Base-by-base conservation (phyloP, 2,797 vertebrate species). In the Microchirus variegatus region DNA sequence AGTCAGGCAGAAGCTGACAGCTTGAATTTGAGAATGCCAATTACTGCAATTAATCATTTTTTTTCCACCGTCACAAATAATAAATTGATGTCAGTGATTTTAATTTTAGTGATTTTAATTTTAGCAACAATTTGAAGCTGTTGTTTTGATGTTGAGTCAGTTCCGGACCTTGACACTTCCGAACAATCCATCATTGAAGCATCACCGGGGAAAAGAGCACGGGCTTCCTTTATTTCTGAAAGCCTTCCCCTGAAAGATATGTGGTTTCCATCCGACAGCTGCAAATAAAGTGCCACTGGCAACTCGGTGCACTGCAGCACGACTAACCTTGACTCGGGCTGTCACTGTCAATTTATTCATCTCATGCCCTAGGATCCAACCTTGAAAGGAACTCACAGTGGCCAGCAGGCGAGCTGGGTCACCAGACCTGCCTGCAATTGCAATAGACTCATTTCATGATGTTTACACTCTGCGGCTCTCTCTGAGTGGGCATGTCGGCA, bases 261-360 rank as follows among this genome's bases (percentile, higher is more conserved):
- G 72, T 19, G 35, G 43, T 55, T 59, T 59, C 40, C 19, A 22
- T 38, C 16, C 3, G 38, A 40, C 60, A 36, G 57, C 62, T 38
- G 10, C 53, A 14, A 36, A 61, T 59, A 10, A 65, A 41, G 67
- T 52, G 70, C 75, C 50, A 11, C 53, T 15, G 54, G 63, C 12
- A 12, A 40, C 43, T 11, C 64, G 10, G 31, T 11, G 45, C 49
- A 4, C 37, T 57, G 71, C 59, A 44, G 66, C 46, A 0, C 9
- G 40, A 18, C 44, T 45, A 66, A 78, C 81, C 81, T 78, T 77
- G 78, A 80, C 75, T 73, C 3, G 0, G 18, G 63, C 70, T 75
- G 77, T 77, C 80, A 31, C 41, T 46, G 46, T 67, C 54, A 22
- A 80, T 80, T 60, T 59, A 73, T 68, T 67, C 62, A 61, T 53